These are phyloP conservation scores for Ameiurus melas DNA, from an alignment of 2,113 vertebrate species.

Conservation along the genomic window DNA sequence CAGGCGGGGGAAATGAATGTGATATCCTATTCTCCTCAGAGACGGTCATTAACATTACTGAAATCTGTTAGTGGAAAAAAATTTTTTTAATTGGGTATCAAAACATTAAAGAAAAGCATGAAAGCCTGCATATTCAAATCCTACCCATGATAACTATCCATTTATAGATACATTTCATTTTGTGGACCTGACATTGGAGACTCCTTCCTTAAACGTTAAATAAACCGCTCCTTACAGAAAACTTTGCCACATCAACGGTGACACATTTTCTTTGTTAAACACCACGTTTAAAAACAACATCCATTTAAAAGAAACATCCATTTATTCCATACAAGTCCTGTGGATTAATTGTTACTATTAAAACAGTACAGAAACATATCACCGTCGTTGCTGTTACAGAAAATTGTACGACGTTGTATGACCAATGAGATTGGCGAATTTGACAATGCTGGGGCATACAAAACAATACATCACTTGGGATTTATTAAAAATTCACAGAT, in stretches of 20 bases:
- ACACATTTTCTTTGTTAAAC: not conserved
- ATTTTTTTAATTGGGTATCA: not conserved
- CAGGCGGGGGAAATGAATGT: not conserved
- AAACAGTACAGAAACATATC: not conserved
- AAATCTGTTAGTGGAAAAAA: not conserved
- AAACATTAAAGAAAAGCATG: not conserved
- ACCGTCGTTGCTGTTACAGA: not conserved
- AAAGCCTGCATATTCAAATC: not conserved
- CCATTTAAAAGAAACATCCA: not conserved
- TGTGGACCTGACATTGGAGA: not conserved
- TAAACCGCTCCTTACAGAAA: not conserved
- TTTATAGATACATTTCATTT: not conserved
- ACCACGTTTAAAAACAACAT: not conserved
- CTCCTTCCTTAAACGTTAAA: not conserved
- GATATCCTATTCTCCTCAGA: conserved; percentile 17
- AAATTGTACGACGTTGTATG: not conserved
- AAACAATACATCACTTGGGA: not conserved
- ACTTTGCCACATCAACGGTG: not conserved
- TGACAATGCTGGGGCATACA: not conserved
- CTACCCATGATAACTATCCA: not conserved
- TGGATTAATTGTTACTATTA: not conserved
- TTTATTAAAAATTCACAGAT: not conserved
- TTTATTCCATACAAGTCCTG: not conserved
- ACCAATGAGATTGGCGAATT: not conserved
- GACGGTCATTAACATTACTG: not conserved